Evolutionary conservation across 1,140 invertebrate genomes (phyloP), one percentile per base, ranked within the genome.

Genomic region (Cydia fagiglandana): DNA sequence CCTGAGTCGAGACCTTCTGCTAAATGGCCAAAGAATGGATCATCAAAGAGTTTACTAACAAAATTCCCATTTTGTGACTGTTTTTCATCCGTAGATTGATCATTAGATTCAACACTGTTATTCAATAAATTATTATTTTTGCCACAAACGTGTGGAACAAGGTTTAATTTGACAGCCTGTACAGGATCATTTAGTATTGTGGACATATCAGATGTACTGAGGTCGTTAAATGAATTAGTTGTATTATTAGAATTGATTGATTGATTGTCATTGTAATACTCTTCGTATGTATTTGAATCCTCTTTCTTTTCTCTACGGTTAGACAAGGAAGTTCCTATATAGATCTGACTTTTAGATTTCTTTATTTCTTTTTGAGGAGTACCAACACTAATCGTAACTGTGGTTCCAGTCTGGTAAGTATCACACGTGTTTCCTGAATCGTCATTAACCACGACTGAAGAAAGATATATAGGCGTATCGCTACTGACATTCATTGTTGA

Each of bases 61-160:
- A 94, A 93, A 80, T 86, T 89, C 53, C 83, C 84, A 79, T 87
- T 86, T 86, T 91, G 83, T 78, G 84, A 81, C 75, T 83, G 78
- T 80, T 89, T 82, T 2, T 56, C 64, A 41, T 38, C 74, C 12
- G 76, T 6, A 34, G 66, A 85, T 81, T 85, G 64, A 53, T 79
- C 74, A 30, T 74, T 66, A 64, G 66, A 75, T 13, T 70, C 77
- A 47, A 61, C 24, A 47, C 70, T 74, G 20, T 76, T 70, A 10
- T 84, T 77, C 85, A 34, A 30, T 4, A 13, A 74, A 45, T 92
- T 82, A 78, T 90, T 83, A 74, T 83, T 86, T 89, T 94, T 94
- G 7, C 95, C 95, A 88, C 95, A 96, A 50, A 96, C 94, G 88
- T 96, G 95, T 28, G 95, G 95, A 77, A 96, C 94, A 78, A 96